A percentile compares a stretch with the other conserved stretches of the same genome.
Evolutionary conservation across 2,888 invertebrate species (phyloP).

Genomic region (Amblyjoppa proteus): DNA sequence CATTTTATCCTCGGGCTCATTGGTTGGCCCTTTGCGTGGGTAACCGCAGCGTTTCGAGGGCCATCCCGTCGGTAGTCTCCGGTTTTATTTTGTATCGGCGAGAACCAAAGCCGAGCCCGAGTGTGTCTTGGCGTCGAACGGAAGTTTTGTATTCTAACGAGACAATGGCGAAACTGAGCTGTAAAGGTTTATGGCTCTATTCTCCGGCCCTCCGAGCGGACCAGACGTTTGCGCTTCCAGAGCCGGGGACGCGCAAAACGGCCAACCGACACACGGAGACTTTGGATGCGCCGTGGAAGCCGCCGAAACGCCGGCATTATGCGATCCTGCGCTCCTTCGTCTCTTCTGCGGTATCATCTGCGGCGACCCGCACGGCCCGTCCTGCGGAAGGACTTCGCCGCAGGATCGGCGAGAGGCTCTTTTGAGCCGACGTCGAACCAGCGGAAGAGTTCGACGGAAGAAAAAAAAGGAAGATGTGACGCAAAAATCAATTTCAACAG

Average conservation of each 20-base stretch:
- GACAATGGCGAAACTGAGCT: conserved; percentile 78
- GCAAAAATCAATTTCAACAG: conserved; percentile 80
- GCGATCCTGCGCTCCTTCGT: conserved; percentile 29
- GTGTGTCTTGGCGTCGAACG: conserved; percentile 70
- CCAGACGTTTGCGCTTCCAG: conserved; percentile 64
- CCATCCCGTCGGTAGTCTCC: conserved; percentile 20
- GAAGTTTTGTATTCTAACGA: conserved; percentile 81
- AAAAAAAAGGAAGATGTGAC: conserved; percentile 69
- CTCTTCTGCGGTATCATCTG: conserved; percentile 56
- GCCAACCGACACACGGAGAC: conserved; percentile 5
- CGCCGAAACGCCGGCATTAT: conserved; percentile 24
- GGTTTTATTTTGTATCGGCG: conserved; percentile 11
- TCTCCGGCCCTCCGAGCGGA: conserved; percentile 68
- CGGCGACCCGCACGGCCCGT: conserved; percentile 42
- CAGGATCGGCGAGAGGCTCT: conserved; percentile 41
- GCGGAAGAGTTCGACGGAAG: conserved; percentile 26
- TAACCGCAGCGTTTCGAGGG: conserved; percentile 53
- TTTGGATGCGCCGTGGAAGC: conserved; percentile 8
- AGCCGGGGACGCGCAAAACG: conserved; percentile 1
- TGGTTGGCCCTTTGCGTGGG: conserved; percentile 35
- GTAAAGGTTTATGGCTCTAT: conserved; percentile 82
- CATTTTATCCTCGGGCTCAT: conserved; percentile 33
- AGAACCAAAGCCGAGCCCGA: conserved; percentile 32
- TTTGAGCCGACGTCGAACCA: conserved; percentile 28
- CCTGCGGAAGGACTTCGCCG: conserved; percentile 23